These are phyloP conservation scores for Brenthis daphne DNA, from an alignment of 2,888 invertebrate species.

Conservation along the genomic window DNA sequence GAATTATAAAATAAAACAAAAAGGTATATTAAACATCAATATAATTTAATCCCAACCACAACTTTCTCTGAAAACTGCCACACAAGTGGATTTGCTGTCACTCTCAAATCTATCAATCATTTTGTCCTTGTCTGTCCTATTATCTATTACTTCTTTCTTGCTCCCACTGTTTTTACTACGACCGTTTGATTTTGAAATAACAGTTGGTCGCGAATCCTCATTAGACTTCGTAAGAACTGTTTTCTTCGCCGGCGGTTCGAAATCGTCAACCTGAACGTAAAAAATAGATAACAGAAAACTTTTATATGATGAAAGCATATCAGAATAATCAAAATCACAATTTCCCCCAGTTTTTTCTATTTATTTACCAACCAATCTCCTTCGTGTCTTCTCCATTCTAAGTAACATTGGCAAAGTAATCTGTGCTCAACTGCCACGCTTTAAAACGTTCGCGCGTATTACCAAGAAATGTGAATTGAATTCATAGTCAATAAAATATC, in stretches of 20 bases:
- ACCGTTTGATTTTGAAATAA: slow-evolving; percentile 52
- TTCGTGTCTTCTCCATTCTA: too few relatives aligned
- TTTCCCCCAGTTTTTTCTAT: too few relatives aligned
- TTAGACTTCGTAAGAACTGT: slow-evolving; percentile 46
- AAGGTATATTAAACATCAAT: slow-evolving; percentile 24
- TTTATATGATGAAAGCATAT: not conserved
- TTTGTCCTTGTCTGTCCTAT: slow-evolving; percentile 40
- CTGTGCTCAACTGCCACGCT: too few relatives aligned
- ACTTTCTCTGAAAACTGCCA: slow-evolving; percentile 69
- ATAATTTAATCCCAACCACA: slow-evolving; percentile 68
- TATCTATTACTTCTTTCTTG: slow-evolving; percentile 10
- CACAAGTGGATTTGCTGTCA: slow-evolving; percentile 54
- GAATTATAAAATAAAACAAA: slow-evolving; percentile 33
- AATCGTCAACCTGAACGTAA: slow-evolving; percentile 56
- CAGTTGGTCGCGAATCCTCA: slow-evolving; percentile 32
- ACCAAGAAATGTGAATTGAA: too few relatives aligned
- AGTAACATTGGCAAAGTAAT: too few relatives aligned
- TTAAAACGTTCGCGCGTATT: too few relatives aligned
- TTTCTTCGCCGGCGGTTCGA: slow-evolving; percentile 62
- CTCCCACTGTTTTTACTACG: slow-evolving; percentile 45
- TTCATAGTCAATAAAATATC: too few relatives aligned
- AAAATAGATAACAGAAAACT: not conserved
- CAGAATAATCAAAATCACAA: too few relatives aligned
- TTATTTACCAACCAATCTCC: too few relatives aligned
- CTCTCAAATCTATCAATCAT: slow-evolving; percentile 55